Percentiles rank a stretch among this genome's conserved stretches.
These are phyloP conservation scores for Perodicticus potto DNA, from an alignment of 2,797 vertebrate species.

Conservation along the genomic window DNA sequence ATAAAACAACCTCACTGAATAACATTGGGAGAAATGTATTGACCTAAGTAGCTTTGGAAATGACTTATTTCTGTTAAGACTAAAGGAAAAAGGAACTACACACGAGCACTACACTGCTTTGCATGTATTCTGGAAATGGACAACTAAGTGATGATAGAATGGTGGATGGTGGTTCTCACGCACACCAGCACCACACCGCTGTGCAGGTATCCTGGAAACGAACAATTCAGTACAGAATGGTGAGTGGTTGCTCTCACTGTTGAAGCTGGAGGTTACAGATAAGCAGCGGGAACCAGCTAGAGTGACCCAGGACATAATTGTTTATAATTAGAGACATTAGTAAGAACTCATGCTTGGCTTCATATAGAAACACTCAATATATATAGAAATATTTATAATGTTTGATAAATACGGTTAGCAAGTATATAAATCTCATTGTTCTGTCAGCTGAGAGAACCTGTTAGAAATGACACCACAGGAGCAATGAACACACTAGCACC, in stretches of 20 bases:
- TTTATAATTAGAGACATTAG: background rate
- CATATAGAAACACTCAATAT: background rate
- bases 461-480: background rate
- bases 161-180: background rate
- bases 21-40: background rate
- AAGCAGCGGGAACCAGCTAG: background rate
- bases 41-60: background rate
- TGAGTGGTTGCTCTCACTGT: background rate
- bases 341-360: background rate
- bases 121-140: background rate
- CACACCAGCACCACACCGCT: background rate
- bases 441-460: background rate
- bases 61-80: background rate
- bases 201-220: background rate
- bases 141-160: background rate
- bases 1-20: background rate
- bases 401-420: background rate
- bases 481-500: background rate
- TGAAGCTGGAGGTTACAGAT: background rate
- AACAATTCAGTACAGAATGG: background rate
- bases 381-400: conserved; percentile 2
- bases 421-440: background rate
- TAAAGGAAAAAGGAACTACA: background rate
- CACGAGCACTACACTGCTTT: background rate
- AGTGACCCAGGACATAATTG: background rate